Percentiles rank a stretch among this genome's conserved stretches.
Evolutionary conservation across 1,140 invertebrate species (phyloP).

Genomic region (Danaus melanippus): DNA sequence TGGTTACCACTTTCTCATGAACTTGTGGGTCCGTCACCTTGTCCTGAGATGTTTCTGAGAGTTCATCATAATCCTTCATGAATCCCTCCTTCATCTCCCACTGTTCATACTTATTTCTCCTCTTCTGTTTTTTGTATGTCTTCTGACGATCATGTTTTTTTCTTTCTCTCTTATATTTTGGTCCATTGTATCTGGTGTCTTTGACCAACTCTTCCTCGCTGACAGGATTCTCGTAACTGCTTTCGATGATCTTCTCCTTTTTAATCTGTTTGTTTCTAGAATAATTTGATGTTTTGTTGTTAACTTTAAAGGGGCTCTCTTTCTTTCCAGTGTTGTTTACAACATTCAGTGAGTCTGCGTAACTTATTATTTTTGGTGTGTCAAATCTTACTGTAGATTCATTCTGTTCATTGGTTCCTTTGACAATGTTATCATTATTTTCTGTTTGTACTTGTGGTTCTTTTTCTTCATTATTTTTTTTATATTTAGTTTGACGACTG

Average conservation of each 20-base stretch:
- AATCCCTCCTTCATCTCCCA: conserved; percentile 61
- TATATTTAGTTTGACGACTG: conserved; percentile 11
- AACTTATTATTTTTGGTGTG: conserved; percentile 29
- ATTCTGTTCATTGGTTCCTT: conserved; percentile 6
- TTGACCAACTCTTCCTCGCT: conserved; percentile 52
- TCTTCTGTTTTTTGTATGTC: conserved; percentile 52
- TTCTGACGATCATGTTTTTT: conserved; percentile 50
- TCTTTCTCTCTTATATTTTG: conserved; percentile 40
- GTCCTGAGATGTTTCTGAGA: conserved; percentile 34
- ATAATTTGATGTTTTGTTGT: no score
- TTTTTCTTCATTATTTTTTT: conserved; percentile 20
- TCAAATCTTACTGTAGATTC: neutral
- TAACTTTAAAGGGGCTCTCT: conserved; percentile 11
- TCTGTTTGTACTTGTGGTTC: conserved; percentile 15
- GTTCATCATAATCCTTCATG: conserved; percentile 49
- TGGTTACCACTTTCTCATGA: no score
- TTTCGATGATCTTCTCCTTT: conserved; percentile 23
- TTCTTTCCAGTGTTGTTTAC: conserved; percentile 18
- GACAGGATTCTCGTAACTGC: conserved; percentile 15
- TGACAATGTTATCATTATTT: neutral
- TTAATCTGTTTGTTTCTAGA: neutral
- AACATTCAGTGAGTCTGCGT: conserved; percentile 45
- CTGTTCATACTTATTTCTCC: conserved; percentile 52
- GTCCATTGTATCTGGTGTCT: conserved; percentile 47
- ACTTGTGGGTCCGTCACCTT: conserved; percentile 1